These are phyloP conservation scores for pig (Sus scrofa) DNA, from an alignment of 2,113 vertebrate genomes.

Conservation along the genomic window T2T-Sscrofa CM000814.6:88027501-88028000, in stretches of 20 bases:
- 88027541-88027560: background rate
- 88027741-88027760: background rate
- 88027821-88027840: background rate
- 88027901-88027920: no score
- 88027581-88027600: background rate
- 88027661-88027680: slow-evolving; percentile 2
- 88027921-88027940: no score
- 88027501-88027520: background rate
- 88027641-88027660: background rate
- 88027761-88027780: background rate
- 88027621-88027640: background rate
- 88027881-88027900: no score
- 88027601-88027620: background rate
- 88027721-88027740: background rate
- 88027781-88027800: background rate
- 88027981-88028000: no score
- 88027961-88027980: no score
- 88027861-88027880: no score
- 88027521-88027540: background rate
- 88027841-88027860: no score
- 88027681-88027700: slow-evolving; percentile 37
- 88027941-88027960: no score
- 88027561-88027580: background rate
- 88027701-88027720: slow-evolving; percentile 23
- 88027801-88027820: background rate